A percentile compares a stretch with the other conserved stretches of the same genome.
Evolutionary conservation across 2,888 invertebrate species (phyloP).

Genomic region (Ophonus ardosiacus): DNA sequence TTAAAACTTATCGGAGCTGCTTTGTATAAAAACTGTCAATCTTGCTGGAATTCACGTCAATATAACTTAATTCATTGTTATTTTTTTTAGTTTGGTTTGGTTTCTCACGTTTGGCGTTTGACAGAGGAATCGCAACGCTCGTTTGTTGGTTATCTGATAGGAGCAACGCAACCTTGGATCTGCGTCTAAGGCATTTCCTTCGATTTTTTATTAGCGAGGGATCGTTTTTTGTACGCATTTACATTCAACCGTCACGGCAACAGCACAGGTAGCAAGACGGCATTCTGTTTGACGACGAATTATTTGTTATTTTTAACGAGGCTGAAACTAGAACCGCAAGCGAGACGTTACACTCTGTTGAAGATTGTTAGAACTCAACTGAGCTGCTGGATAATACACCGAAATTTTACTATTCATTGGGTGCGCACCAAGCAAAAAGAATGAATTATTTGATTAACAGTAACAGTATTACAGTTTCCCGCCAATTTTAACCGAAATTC

Average conservation of each 20-base stretch:
- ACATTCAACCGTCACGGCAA: conserved; percentile 60
- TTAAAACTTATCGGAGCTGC: neutral
- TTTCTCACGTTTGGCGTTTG: conserved; percentile 44
- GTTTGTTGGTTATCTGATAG: conserved; percentile 48
- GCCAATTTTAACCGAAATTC: neutral
- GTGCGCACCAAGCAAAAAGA: neutral
- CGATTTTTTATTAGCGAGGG: conserved; percentile 53
- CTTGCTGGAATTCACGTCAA: conserved; percentile 13
- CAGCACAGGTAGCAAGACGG: conserved; percentile 55
- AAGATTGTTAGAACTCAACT: neutral
- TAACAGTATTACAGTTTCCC: too few species aligned
- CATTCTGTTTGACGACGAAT: conserved; percentile 49
- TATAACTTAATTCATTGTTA: conserved; percentile 31
- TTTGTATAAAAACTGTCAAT: conserved; percentile 29
- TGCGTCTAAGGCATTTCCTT: conserved; percentile 52
- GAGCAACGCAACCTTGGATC: conserved; percentile 43
- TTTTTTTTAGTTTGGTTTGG: conserved; percentile 1
- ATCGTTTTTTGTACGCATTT: conserved; percentile 51
- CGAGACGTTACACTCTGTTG: conserved; percentile 22
- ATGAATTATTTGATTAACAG: too few species aligned
- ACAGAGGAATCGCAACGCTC: conserved; percentile 15
- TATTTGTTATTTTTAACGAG: conserved; percentile 55
- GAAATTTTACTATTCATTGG: conserved; percentile 30
- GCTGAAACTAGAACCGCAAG: conserved; percentile 33
- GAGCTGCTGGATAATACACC: neutral